A percentile compares a stretch with the other conserved stretches of the same genome.
phyloP scores from a whole-genome alignment of 2,797 vertebrate species.

The Coregonus suidteri region DNA sequence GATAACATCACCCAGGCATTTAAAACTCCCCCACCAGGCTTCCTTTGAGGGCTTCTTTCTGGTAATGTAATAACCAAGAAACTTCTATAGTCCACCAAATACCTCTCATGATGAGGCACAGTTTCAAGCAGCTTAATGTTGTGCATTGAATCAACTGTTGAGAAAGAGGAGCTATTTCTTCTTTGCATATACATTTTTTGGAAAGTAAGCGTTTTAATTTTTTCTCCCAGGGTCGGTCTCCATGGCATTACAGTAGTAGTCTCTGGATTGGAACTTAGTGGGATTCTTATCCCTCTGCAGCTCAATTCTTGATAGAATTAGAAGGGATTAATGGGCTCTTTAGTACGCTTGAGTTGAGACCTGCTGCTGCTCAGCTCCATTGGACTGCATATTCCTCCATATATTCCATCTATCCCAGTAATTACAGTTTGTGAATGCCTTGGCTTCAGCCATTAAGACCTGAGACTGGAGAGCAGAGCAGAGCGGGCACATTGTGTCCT shows the following conservation, averaged over 20 bases:
- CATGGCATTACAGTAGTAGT: slow-evolving; percentile 41
- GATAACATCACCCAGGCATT: slow-evolving; percentile 46
- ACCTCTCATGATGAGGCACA: slow-evolving; percentile 6
- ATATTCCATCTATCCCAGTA: slow-evolving; percentile 51
- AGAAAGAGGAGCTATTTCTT: slow-evolving; percentile 29
- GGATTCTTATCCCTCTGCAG: slow-evolving; percentile 61
- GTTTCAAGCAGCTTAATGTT: slow-evolving; percentile 41
- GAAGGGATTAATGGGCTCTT: slow-evolving; percentile 74
- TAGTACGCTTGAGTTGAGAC: slow-evolving; percentile 63
- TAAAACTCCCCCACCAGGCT: slow-evolving; percentile 16
- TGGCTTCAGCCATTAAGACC: slow-evolving; percentile 47
- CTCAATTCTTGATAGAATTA: slow-evolving; percentile 76
- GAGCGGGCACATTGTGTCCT: slow-evolving; percentile 54
- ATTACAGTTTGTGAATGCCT: slow-evolving; percentile 58
- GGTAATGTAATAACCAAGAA: not conserved
- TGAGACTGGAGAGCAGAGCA: slow-evolving; percentile 16
- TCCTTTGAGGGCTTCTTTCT: slow-evolving; percentile 10
- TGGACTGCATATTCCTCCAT: slow-evolving; percentile 65
- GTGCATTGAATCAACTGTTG: slow-evolving; percentile 37
- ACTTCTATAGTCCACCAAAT: not conserved
- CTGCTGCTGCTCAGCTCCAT: slow-evolving; percentile 45
- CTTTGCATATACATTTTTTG: slow-evolving; percentile 35
- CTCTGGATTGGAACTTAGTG: slow-evolving; percentile 58
- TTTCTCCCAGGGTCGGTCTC: slow-evolving; percentile 29
- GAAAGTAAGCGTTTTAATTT: slow-evolving; percentile 47